A percentile compares a stretch with the other conserved stretches of the same genome.
phyloP scores from a whole-genome alignment of 2,797 vertebrate species.

The Sebastiscus tertius region DNA sequence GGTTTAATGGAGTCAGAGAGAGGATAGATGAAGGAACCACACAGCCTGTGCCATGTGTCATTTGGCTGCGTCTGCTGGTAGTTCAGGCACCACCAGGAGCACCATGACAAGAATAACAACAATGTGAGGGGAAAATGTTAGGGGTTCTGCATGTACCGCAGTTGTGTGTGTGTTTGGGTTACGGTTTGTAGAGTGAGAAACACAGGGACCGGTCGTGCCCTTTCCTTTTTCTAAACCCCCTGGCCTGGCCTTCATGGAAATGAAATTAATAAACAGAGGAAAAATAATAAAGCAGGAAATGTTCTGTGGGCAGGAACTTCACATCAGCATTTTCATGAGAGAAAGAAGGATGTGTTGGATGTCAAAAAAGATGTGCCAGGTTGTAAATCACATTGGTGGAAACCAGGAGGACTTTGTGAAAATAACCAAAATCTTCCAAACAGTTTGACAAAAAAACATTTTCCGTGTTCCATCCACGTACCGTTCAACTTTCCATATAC shows the following conservation, averaged over 20 bases:
- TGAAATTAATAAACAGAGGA: slow-evolving; percentile 49
- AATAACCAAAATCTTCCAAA: slow-evolving; percentile 48
- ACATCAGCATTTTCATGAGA: slow-evolving; percentile 20
- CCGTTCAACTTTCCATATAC: slow-evolving; percentile 46
- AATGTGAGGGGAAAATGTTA: slow-evolving; percentile 39
- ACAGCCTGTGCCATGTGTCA: slow-evolving; percentile 52
- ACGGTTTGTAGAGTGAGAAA: slow-evolving; percentile 16
- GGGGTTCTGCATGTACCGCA: slow-evolving; percentile 17
- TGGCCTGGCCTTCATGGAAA: slow-evolving; percentile 23
- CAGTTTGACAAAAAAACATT: slow-evolving; percentile 25
- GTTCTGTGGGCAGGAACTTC: slow-evolving; percentile 29
- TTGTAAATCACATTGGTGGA: slow-evolving; percentile 61
- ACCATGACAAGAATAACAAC: slow-evolving; percentile 61
- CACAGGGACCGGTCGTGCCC: not conserved
- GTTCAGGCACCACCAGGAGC: slow-evolving; percentile 37
- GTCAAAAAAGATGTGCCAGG: slow-evolving; percentile 38
- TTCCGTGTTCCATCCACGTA: slow-evolving; percentile 37
- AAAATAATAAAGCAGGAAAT: slow-evolving; percentile 44
- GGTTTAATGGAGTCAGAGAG: slow-evolving; percentile 19
- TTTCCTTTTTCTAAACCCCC: slow-evolving; percentile 7
- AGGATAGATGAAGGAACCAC: slow-evolving; percentile 28
- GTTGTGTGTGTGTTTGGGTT: slow-evolving; percentile 18
- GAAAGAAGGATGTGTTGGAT: slow-evolving; percentile 37
- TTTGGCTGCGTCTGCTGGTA: slow-evolving; percentile 45
- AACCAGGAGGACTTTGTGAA: slow-evolving; percentile 48